These are phyloP conservation scores for Sylvietta virens DNA, from an alignment of 2,113 vertebrate species.

Conservation along the genomic window DNA sequence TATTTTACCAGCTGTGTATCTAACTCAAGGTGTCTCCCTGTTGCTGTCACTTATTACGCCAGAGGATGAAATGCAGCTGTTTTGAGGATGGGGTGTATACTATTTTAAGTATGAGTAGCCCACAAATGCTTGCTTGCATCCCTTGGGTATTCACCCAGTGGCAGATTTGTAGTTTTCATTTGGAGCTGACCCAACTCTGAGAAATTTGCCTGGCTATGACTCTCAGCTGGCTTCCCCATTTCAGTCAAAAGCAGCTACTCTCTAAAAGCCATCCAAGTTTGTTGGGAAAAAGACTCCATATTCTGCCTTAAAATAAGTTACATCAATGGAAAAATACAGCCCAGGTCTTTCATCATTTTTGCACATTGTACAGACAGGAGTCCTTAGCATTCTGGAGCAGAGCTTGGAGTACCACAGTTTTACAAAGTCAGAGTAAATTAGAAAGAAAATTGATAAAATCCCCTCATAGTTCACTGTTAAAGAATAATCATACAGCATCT, in stretches of 20 bases:
- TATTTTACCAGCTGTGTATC: neutral
- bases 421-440: constrained; percentile 35
- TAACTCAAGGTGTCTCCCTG: neutral
- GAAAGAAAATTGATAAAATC: constrained; percentile 45
- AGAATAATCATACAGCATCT: constrained; percentile 1
- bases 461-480: neutral
- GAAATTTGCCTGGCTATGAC: neutral
- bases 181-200: neutral
- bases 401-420: neutral
- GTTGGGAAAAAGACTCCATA: neutral
- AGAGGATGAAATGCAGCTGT: neutral
- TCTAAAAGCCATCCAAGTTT: neutral
- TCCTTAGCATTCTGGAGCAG: neutral
- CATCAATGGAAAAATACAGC: neutral
- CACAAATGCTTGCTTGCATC: neutral
- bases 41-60: neutral
- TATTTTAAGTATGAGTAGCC: neutral
- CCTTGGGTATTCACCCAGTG: neutral
- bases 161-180: neutral
- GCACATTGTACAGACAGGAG: neutral
- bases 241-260: neutral
- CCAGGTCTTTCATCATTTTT: neutral
- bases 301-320: neutral
- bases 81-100: neutral
- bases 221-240: neutral